Conservation (phyloP, 2,113 vertebrate genomes). For the Neogale vison region DNA sequence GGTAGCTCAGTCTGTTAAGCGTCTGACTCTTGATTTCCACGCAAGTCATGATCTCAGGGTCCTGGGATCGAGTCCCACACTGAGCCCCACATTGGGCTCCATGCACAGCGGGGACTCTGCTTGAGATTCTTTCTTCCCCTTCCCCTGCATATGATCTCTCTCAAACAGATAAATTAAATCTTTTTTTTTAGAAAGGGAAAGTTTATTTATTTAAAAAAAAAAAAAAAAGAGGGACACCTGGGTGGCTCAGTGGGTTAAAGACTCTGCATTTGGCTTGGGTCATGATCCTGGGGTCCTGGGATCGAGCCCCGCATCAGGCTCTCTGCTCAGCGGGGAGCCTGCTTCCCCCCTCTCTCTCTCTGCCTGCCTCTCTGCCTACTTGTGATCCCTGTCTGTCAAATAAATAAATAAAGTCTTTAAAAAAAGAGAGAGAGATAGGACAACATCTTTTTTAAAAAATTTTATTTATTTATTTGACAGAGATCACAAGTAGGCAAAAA, state of each 20-base stretch:
- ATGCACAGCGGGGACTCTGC: not conserved
- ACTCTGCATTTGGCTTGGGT: too few relatives aligned
- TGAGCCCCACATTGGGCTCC: not conserved
- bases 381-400: not conserved
- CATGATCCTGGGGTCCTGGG: too few relatives aligned
- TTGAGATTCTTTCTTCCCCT: not conserved
- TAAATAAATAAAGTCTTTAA: not conserved
- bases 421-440: not conserved
- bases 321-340: accelerated
- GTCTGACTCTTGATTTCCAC: not conserved
- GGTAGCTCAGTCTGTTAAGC: not conserved
- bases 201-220: not conserved
- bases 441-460: too few relatives aligned
- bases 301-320: too few relatives aligned
- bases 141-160: not conserved
- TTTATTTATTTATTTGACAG: too few relatives aligned
- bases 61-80: not conserved
- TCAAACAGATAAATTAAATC: not conserved
- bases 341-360: too few relatives aligned
- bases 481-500: too few relatives aligned
- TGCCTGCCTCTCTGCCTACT: too few relatives aligned
- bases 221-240: too few relatives aligned
- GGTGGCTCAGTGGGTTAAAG: too few relatives aligned
- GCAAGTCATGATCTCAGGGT: not conserved
- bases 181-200: not conserved